Percentiles rank a stretch among this genome's conserved stretches.
These are phyloP conservation scores for Lypha dubia DNA, from an alignment of 2,888 invertebrate genomes.

Conservation along the genomic window DNA sequence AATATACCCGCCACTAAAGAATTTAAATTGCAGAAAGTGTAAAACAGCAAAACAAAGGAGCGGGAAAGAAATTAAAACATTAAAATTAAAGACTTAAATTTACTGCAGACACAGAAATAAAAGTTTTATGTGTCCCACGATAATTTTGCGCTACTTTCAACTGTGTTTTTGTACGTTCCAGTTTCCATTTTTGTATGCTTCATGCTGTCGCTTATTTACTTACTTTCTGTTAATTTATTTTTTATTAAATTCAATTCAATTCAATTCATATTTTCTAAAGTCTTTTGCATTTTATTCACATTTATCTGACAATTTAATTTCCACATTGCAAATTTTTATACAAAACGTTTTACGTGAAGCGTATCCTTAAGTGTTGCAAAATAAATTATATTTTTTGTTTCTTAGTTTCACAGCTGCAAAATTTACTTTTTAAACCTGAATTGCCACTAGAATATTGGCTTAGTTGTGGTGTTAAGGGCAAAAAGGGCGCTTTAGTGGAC, in stretches of 20 bases:
- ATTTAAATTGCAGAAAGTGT: background rate
- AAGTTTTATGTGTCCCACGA: conserved; percentile 27
- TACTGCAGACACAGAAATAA: conserved; percentile 20
- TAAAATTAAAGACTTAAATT: background rate
- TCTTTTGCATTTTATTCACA: background rate
- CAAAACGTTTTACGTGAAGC: background rate
- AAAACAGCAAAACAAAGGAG: background rate
- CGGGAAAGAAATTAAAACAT: background rate
- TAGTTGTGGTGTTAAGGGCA: background rate
- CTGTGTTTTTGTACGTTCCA: background rate
- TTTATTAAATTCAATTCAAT: background rate
- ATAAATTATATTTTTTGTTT: background rate
- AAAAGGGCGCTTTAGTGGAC: background rate
- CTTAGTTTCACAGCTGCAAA: too few species aligned
- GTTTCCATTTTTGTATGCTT: background rate
- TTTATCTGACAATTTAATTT: background rate
- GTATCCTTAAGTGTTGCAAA: background rate
- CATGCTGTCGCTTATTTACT: background rate
- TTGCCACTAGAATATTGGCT: background rate
- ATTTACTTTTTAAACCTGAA: too few species aligned
- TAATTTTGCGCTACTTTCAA: background rate
- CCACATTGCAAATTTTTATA: too few species aligned
- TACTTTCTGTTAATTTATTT: background rate
- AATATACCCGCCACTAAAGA: background rate
- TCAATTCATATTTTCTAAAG: background rate